phyloP scores from a whole-genome alignment of 2,888 invertebrate genomes.

The Helobdella robusta region DNA sequence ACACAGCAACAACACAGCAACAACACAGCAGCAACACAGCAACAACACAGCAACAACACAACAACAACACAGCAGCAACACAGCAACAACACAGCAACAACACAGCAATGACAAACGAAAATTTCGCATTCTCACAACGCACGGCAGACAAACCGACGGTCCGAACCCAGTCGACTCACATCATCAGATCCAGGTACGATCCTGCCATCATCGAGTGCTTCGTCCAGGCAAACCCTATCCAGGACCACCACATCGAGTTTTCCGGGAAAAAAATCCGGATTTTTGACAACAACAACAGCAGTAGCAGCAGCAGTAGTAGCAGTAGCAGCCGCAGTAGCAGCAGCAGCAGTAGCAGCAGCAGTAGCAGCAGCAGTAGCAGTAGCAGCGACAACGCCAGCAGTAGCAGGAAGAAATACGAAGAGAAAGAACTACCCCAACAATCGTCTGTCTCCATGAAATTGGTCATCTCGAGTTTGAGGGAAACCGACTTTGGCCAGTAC shows the following conservation, averaged over 20 bases:
- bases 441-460: too few species aligned
- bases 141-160: background rate
- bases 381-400: background rate
- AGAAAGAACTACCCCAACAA: too few species aligned
- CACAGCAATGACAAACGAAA: background rate
- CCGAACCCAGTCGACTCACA: background rate
- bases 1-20: too few species aligned
- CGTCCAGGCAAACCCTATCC: constrained; percentile 5
- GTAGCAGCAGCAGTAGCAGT: background rate
- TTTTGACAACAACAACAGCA: background rate
- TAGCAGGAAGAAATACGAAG: too few species aligned
- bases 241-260: constrained; percentile 1
- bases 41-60: too few species aligned
- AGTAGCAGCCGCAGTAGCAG: background rate
- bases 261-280: background rate
- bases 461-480: background rate
- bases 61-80: too few species aligned
- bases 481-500: constrained; percentile 14
- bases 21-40: too few species aligned
- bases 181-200: background rate
- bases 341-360: background rate
- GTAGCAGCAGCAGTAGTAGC: background rate
- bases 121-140: background rate
- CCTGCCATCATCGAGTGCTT: constrained; percentile 6
- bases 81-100: too few species aligned